Evolutionary conservation across 2,113 vertebrate species (phyloP).

Genomic region (Sardina pilchardus): DNA sequence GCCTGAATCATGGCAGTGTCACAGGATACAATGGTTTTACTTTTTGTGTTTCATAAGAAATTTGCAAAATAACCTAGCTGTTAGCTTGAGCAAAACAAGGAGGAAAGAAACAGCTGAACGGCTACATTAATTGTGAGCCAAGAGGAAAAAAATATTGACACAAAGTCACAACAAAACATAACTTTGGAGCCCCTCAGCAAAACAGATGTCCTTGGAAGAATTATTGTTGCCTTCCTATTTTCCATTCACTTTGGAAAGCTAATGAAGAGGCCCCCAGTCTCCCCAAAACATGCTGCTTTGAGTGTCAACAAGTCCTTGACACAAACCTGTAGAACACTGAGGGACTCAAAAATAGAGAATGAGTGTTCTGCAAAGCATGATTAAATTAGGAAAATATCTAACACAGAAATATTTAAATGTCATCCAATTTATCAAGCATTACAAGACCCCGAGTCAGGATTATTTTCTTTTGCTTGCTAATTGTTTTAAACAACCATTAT

Average conservation of each 20-base stretch:
- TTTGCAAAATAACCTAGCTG: not conserved
- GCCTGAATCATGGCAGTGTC: conserved; percentile 21
- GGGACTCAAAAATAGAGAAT: not conserved
- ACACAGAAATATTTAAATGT: not conserved
- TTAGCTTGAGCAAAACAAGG: not conserved
- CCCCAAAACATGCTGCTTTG: conserved; percentile 27
- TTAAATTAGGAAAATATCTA: not conserved
- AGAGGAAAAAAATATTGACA: not conserved
- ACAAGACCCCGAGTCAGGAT: not conserved
- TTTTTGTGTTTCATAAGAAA: not conserved
- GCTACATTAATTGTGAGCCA: not conserved
- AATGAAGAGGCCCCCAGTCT: conserved; percentile 9
- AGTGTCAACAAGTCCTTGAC: conserved; percentile 33
- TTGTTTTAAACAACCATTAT: not conserved
- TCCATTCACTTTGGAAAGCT: not conserved
- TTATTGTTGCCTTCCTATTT: conserved; percentile 17
- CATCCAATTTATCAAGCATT: not conserved
- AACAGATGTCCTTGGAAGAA: not conserved
- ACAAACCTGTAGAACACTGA: not conserved
- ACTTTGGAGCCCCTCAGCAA: not conserved
- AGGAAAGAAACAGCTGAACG: not conserved
- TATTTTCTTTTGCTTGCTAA: not conserved
- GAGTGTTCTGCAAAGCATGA: not conserved
- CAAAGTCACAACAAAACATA: not conserved
- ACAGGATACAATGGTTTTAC: not conserved